These are phyloP conservation scores for Nothura maculosa DNA, from an alignment of 2,797 vertebrate species.

Conservation along the genomic window DNA sequence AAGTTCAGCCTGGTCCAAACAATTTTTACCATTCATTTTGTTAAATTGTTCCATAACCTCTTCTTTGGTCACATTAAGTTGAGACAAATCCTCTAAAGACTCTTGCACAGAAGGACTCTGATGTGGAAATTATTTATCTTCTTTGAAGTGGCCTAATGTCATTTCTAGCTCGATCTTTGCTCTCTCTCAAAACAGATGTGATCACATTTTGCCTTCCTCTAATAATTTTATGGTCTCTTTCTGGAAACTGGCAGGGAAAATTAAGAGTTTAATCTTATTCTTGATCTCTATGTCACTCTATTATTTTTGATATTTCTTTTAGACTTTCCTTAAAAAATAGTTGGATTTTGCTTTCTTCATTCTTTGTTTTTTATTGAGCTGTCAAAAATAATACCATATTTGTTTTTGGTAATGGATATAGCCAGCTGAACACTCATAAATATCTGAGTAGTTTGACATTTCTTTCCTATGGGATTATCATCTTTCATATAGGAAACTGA, in stretches of 20 bases:
- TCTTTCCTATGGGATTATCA: neutral
- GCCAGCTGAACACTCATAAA: neutral
- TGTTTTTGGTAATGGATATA: neutral
- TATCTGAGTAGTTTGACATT: neutral
- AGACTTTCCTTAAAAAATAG: neutral
- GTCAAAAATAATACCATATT: neutral
- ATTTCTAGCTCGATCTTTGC: neutral
- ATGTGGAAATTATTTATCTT: neutral
- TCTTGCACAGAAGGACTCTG: neutral
- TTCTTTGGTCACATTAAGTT: neutral
- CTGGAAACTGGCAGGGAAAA: neutral
- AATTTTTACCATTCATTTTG: neutral
- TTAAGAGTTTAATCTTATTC: neutral
- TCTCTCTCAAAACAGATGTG: neutral
- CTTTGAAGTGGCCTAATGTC: neutral
- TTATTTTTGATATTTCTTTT: neutral
- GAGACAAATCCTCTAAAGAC: neutral
- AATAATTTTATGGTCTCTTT: neutral
- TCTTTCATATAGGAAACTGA: neutral
- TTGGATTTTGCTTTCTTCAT: neutral
- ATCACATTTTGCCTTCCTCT: neutral
- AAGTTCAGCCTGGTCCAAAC: neutral
- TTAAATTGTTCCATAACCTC: neutral
- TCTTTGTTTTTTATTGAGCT: neutral
- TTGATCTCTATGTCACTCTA: neutral